A percentile compares a stretch with the other conserved stretches of the same genome.
These are phyloP conservation scores for Sminthurinus aureus DNA, from an alignment of 2,888 invertebrate genomes.

Conservation along the genomic window DNA sequence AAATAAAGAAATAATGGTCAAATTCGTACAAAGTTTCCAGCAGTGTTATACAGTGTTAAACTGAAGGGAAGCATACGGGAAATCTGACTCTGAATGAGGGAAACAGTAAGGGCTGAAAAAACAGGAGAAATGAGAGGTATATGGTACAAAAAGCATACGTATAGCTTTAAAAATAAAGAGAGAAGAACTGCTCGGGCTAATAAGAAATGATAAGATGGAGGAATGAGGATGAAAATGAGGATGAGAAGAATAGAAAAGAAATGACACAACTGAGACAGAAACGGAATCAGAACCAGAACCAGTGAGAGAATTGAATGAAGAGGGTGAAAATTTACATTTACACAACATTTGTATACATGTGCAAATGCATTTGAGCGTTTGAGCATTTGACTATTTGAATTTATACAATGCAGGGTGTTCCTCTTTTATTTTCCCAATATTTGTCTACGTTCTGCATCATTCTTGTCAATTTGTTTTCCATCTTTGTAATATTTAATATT, in stretches of 20 bases:
- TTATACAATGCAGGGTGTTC: no score
- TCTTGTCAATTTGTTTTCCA: no score
- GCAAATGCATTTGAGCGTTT: not conserved
- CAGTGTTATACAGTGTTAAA: no score
- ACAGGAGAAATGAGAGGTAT: not conserved
- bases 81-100: not conserved
- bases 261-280: not conserved
- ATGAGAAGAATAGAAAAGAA: not conserved
- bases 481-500: no score
- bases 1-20: no score
- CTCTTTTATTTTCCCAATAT: no score
- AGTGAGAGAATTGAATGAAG: conserved; percentile 17
- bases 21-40: no score
- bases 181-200: not conserved
- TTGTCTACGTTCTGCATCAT: no score
- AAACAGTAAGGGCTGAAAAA: not conserved
- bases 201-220: conserved; percentile 24
- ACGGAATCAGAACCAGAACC: no score
- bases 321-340: conserved; percentile 21
- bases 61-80: not conserved
- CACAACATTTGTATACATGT: not conserved
- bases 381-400: no score
- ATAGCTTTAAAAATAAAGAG: not conserved
- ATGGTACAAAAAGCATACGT: no score
- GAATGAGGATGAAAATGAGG: conserved; percentile 6